Conservation (phyloP, 1,140 invertebrate genomes). For the Formica selysi region DNA sequence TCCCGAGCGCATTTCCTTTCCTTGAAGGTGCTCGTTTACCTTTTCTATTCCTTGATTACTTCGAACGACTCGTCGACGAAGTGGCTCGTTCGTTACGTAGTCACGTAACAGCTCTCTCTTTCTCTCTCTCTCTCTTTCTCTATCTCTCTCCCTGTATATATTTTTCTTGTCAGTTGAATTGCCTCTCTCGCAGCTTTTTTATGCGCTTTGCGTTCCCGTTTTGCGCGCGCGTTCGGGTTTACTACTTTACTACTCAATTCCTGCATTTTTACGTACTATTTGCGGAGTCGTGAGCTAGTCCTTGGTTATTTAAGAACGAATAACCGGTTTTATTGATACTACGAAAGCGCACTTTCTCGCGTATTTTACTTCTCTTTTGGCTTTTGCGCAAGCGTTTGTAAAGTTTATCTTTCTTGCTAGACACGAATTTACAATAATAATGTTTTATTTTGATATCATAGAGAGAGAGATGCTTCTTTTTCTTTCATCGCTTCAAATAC, state of each 20-base stretch:
- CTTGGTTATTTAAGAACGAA: conserved; percentile 41
- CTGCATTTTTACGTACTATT: conserved; percentile 39
- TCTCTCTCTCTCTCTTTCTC: not conserved
- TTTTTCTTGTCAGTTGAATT: conserved; percentile 22
- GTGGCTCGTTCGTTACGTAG: conserved; percentile 35
- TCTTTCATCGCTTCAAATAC: not conserved
- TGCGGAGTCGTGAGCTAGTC: conserved; percentile 13
- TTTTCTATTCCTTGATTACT: conserved; percentile 49
- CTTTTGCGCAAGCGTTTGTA: not conserved
- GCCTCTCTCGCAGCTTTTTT: conserved; percentile 51
- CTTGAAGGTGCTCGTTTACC: conserved; percentile 45
- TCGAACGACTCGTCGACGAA: conserved; percentile 3
- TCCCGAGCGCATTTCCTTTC: not conserved
- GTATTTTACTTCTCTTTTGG: conserved; percentile 32
- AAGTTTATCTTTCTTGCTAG: not conserved
- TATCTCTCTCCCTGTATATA: not conserved
- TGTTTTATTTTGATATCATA: not conserved
- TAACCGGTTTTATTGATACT: conserved; percentile 46
- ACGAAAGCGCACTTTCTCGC: not conserved
- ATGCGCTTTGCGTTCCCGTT: conserved; percentile 31
- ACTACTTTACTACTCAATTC: conserved; percentile 37
- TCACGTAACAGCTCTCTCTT: conserved; percentile 31
- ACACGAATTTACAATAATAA: conserved; percentile 22
- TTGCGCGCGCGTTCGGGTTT: conserved; percentile 27
- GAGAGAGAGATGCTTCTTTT: not conserved